These are phyloP conservation scores for Diaphora mendica DNA, from an alignment of 2,888 invertebrate genomes.

Conservation along the genomic window DNA sequence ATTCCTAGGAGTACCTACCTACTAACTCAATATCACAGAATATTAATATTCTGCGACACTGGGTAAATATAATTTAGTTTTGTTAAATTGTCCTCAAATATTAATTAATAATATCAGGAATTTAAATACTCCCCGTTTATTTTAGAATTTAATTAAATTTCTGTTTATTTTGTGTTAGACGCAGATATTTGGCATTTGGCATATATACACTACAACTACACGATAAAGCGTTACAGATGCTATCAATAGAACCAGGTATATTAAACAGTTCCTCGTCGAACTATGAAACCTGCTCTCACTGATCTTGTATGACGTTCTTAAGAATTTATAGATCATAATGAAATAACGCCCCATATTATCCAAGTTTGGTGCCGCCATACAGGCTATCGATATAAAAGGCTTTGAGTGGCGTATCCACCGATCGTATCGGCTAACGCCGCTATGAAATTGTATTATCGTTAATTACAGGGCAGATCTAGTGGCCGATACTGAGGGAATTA, in stretches of 20 bases:
- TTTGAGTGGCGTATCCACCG: slow-evolving; percentile 4
- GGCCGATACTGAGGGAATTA: slow-evolving; percentile 57
- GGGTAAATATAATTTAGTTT: too few relatives aligned
- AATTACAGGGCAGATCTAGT: slow-evolving; percentile 64
- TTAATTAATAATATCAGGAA: too few relatives aligned
- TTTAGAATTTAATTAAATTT: too few relatives aligned
- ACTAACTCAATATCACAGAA: too few relatives aligned
- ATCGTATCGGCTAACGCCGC: slow-evolving; percentile 20
- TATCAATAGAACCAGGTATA: background rate
- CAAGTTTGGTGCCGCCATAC: background rate
- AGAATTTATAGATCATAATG: background rate
- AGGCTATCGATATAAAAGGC: slow-evolving; percentile 16
- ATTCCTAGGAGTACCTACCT: too few relatives aligned
- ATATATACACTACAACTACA: background rate
- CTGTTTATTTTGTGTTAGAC: too few relatives aligned
- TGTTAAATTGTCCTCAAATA: too few relatives aligned
- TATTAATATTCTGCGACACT: too few relatives aligned
- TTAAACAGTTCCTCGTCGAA: background rate
- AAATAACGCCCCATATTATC: slow-evolving; percentile 1
- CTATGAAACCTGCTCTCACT: background rate
- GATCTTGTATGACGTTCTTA: background rate
- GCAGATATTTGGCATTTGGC: too few relatives aligned
- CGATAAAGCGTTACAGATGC: background rate
- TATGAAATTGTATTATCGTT: slow-evolving; percentile 62
- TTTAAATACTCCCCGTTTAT: too few relatives aligned